Evolutionary conservation across 2,888 invertebrate genomes (phyloP).

Genomic region (Muschampia plurimacula): DNA sequence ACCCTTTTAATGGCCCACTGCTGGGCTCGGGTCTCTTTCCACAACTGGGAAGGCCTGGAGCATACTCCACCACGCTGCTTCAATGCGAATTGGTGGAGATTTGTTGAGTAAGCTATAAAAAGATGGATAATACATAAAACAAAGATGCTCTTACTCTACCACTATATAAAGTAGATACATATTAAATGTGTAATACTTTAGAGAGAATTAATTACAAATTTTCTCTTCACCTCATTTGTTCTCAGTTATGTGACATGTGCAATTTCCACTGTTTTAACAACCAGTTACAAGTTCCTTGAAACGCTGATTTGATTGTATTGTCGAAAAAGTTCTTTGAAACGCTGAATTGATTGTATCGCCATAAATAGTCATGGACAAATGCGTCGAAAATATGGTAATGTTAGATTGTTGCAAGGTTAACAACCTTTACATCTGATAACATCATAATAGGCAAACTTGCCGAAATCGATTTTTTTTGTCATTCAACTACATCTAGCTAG

Average conservation of each 20-base stretch:
- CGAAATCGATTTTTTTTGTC: constrained; percentile 2
- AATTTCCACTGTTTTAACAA: not conserved
- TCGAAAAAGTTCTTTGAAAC: constrained; percentile 7
- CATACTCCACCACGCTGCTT: too few species aligned
- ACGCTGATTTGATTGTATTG: not conserved
- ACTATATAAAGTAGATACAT: too few species aligned
- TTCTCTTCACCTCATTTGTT: not conserved
- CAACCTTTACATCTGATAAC: constrained; percentile 32
- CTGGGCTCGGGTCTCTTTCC: too few species aligned
- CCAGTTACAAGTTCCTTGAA: not conserved
- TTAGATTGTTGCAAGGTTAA: constrained; percentile 42
- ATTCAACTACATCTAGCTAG: not conserved
- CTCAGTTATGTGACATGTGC: not conserved
- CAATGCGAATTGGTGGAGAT: too few species aligned
- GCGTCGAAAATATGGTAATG: constrained; percentile 36
- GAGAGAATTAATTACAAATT: not conserved
- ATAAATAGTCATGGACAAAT: constrained; percentile 6
- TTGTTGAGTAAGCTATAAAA: too few species aligned
- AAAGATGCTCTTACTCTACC: too few species aligned
- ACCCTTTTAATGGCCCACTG: too few species aligned
- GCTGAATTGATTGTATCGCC: constrained; percentile 15
- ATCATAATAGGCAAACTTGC: not conserved
- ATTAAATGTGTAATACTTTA: too few species aligned
- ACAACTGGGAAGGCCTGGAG: too few species aligned
- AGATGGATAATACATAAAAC: too few species aligned